Conservation (phyloP, 2,888 invertebrate genomes). For the Melikaiella ostensackeni region DNA sequence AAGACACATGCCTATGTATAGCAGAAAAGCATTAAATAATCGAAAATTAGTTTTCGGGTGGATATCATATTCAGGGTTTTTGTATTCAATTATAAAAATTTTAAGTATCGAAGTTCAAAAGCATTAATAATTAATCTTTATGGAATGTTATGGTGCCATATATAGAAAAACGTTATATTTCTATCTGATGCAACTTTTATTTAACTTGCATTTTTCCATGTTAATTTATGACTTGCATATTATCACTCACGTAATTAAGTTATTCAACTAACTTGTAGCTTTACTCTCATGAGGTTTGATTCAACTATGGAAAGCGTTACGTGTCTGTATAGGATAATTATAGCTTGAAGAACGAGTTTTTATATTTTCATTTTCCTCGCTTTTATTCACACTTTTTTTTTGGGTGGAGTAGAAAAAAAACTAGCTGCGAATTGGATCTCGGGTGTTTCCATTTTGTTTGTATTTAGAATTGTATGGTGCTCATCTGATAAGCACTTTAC, state of each 20-base stretch:
- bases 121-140: background rate
- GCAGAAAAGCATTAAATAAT: too few species aligned
- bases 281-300: slow-evolving; percentile 14
- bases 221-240: slow-evolving; percentile 31
- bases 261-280: slow-evolving; percentile 3
- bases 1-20: too few species aligned
- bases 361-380: background rate
- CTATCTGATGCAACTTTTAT: slow-evolving; percentile 28
- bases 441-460: too few species aligned
- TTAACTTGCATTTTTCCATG: slow-evolving; percentile 20
- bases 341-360: slow-evolving; percentile 9
- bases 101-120: background rate
- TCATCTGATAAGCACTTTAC: too few species aligned
- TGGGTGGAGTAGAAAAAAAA: background rate
- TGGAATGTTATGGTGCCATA: background rate
- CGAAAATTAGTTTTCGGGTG: too few species aligned
- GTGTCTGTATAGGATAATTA: slow-evolving; percentile 7
- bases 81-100: background rate
- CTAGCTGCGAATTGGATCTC: too few species aligned
- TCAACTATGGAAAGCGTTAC: slow-evolving; percentile 22
- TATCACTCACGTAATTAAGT: slow-evolving; percentile 19
- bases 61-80: too few species aligned
- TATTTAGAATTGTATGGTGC: too few species aligned
- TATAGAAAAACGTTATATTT: slow-evolving; percentile 18
- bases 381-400: slow-evolving; percentile 7